These are phyloP conservation scores for Dascillus cervinus DNA, from an alignment of 2,888 invertebrate species.

Conservation along the genomic window DNA sequence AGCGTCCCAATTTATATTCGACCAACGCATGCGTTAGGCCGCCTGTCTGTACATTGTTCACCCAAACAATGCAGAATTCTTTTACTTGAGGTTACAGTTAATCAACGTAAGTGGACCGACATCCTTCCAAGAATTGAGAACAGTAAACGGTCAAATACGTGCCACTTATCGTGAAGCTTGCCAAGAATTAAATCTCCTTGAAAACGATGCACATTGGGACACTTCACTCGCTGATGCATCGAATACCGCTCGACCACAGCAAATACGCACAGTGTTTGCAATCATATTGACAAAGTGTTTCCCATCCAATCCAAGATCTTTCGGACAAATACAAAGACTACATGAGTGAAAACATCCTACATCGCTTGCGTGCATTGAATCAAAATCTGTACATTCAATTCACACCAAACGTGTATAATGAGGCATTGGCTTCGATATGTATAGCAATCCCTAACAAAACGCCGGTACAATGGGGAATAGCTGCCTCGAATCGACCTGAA, in stretches of 20 bases:
- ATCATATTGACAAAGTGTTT: constrained; percentile 4
- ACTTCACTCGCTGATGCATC: constrained; percentile 17
- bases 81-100: constrained; percentile 7
- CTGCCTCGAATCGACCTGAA: constrained; percentile 1
- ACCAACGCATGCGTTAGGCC: too few relatives aligned
- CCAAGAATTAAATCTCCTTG: constrained; percentile 13
- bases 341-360: constrained; percentile 9
- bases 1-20: too few relatives aligned
- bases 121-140: constrained; percentile 8
- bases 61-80: constrained; percentile 6
- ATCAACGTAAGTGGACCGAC: constrained; percentile 11
- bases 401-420: not conserved
- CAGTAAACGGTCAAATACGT: constrained; percentile 8
- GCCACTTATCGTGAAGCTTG: constrained; percentile 11
- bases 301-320: constrained; percentile 6
- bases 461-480: not conserved
- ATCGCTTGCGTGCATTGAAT: constrained; percentile 5
- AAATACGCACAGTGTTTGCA: constrained; percentile 6
- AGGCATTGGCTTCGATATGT: constrained; percentile 1
- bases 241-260: constrained; percentile 10
- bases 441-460: not conserved
- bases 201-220: constrained; percentile 22
- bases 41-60: too few relatives aligned
- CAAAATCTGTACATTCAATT: constrained; percentile 1
- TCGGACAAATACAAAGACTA: constrained; percentile 8